Conservation (phyloP, 2,797 vertebrate genomes). For the Corythornis leucogaster region DNA sequence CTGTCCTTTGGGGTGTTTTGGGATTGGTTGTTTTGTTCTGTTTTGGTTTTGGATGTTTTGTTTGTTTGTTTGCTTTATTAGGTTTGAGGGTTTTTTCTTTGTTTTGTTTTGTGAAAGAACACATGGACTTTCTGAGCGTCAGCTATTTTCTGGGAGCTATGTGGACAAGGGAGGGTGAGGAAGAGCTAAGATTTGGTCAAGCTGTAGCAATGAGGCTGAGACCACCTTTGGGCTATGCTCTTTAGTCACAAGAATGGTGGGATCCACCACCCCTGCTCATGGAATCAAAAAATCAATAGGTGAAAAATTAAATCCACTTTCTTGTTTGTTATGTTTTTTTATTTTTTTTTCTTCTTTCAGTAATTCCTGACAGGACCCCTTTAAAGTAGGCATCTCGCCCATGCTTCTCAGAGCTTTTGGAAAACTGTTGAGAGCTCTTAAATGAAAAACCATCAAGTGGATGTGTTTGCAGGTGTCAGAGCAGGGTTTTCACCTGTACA, state of each 20-base stretch:
- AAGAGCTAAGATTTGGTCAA: not conserved
- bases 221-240: not conserved
- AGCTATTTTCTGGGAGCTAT: not conserved
- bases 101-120: not conserved
- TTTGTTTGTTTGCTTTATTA: not conserved
- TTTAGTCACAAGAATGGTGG: not conserved
- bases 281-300: not conserved
- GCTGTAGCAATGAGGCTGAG: not conserved
- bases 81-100: too few relatives aligned
- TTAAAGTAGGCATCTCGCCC: not conserved
- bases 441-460: not conserved
- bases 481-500: not conserved
- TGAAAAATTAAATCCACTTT: not conserved
- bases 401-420: not conserved
- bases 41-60: not conserved
- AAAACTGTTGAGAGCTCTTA: not conserved
- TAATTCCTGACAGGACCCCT: not conserved
- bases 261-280: not conserved
- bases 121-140: not conserved
- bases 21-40: not conserved
- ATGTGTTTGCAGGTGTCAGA: fast-evolving
- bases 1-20: not conserved
- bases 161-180: not conserved
- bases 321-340: not conserved
- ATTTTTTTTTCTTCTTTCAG: not conserved